Percentiles rank a stretch among this genome's conserved stretches.
phyloP scores from a whole-genome alignment of 2,113 vertebrate species.

The zebrafish (Danio rerio) region DNA sequence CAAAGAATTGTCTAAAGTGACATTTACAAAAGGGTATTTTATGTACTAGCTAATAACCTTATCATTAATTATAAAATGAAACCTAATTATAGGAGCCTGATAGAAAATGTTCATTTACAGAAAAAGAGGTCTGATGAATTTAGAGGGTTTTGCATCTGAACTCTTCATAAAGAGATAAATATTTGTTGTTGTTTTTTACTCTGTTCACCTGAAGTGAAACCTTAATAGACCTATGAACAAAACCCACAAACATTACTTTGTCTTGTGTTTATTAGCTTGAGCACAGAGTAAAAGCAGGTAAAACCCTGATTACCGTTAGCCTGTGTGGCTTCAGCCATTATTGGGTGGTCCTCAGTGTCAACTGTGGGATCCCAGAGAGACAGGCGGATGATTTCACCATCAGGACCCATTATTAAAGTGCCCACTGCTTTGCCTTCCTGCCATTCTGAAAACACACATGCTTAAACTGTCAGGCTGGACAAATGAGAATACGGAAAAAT shows the following conservation, averaged over 20 bases:
- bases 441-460: conserved; percentile 66
- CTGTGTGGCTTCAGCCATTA: conserved; percentile 49
- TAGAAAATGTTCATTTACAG: too few relatives aligned
- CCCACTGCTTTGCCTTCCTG: conserved; percentile 63
- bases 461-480: neutral
- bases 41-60: too few relatives aligned
- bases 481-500: conserved; percentile 1
- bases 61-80: too few relatives aligned
- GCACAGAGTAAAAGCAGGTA: conserved; percentile 31
- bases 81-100: too few relatives aligned
- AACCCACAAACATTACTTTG: conserved; percentile 7
- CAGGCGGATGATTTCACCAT: conserved; percentile 71
- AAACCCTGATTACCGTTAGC: conserved; percentile 59
- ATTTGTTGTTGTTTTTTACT: too few relatives aligned
- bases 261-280: conserved; percentile 24
- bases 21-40: too few relatives aligned
- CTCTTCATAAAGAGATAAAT: too few relatives aligned
- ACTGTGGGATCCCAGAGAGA: conserved; percentile 63
- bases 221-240: neutral
- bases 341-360: conserved; percentile 40
- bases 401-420: conserved; percentile 71
- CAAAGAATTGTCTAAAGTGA: too few relatives aligned
- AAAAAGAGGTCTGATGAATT: too few relatives aligned
- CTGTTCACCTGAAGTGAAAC: too few relatives aligned
- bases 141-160: too few relatives aligned